Percentiles rank a stretch among this genome's conserved stretches.
phyloP scores from a whole-genome alignment of 64 coral and sea anemone genomes.

The Montipora cactus region DNA sequence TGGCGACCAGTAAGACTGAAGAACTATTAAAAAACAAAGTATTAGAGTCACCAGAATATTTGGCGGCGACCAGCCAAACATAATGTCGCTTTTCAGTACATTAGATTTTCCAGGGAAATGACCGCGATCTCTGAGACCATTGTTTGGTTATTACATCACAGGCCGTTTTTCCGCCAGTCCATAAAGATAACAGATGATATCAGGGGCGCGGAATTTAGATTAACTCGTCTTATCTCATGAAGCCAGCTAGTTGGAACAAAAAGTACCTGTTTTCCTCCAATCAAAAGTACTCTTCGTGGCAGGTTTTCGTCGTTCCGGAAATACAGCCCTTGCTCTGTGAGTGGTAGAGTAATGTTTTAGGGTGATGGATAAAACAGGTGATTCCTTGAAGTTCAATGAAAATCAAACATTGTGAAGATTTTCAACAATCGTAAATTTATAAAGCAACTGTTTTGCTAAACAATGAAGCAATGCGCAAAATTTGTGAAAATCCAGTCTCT shows the following conservation, averaged over 20 bases:
- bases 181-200: conserved; percentile 76
- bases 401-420: conserved; percentile 15
- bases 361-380: conserved; percentile 29
- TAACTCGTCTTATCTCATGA: conserved; percentile 81
- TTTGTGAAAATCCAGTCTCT: neutral
- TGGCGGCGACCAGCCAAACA: conserved; percentile 96
- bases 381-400: conserved; percentile 22
- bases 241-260: conserved; percentile 61
- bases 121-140: conserved; percentile 76
- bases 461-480: neutral
- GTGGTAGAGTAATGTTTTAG: conserved; percentile 2
- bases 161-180: conserved; percentile 58
- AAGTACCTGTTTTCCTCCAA: conserved; percentile 63
- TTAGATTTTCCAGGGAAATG: conserved; percentile 66
- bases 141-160: conserved; percentile 95
- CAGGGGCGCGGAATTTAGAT: conserved; percentile 81
- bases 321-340: neutral
- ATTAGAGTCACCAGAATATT: conserved; percentile 67
- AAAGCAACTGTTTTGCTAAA: conserved; percentile 11
- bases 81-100: conserved; percentile 88
- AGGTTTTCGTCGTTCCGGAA: conserved; percentile 47
- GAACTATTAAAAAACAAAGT: conserved; percentile 52
- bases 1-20: conserved; percentile 18
- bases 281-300: conserved; percentile 70
- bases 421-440: neutral